Conservation (phyloP, 2,888 invertebrate species). For the Adineta ricciae region DNA sequence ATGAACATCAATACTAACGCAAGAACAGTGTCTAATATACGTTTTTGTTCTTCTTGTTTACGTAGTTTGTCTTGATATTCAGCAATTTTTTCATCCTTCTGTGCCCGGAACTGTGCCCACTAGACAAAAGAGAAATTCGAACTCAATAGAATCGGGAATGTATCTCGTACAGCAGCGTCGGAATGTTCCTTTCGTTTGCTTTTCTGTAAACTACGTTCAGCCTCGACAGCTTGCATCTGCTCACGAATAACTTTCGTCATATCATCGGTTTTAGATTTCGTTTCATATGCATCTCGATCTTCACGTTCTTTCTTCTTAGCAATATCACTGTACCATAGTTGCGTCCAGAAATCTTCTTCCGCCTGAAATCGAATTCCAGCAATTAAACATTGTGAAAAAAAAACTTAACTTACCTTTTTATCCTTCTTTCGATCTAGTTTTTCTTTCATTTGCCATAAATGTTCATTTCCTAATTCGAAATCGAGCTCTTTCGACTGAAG, state of each 20-base stretch:
- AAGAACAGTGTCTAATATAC: neutral
- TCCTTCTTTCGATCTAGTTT: constrained; percentile 10
- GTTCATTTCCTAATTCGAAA: constrained; percentile 2
- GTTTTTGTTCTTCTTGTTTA: neutral
- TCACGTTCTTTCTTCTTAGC: neutral
- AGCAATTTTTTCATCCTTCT: neutral
- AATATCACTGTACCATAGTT: constrained; percentile 2
- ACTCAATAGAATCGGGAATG: too few species aligned
- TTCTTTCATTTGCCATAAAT: constrained; percentile 23
- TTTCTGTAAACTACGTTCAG: neutral
- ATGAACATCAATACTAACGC: neutral
- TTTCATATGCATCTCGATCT: neutral
- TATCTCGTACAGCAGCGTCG: neutral
- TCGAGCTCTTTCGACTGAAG: constrained; percentile 9
- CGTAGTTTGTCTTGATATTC: constrained; percentile 11
- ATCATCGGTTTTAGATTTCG: neutral
- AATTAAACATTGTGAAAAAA: neutral
- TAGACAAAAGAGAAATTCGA: neutral
- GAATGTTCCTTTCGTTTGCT: constrained; percentile 1
- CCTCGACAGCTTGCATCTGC: neutral
- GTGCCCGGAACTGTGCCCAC: neutral
- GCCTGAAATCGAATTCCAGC: neutral
- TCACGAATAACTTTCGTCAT: neutral
- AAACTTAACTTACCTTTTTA: neutral
- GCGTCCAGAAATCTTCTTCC: neutral